A percentile compares a stretch with the other conserved stretches of the same genome.
Evolutionary conservation across 2,797 vertebrate genomes (phyloP).

Genomic region (Cuniculus paca): DNA sequence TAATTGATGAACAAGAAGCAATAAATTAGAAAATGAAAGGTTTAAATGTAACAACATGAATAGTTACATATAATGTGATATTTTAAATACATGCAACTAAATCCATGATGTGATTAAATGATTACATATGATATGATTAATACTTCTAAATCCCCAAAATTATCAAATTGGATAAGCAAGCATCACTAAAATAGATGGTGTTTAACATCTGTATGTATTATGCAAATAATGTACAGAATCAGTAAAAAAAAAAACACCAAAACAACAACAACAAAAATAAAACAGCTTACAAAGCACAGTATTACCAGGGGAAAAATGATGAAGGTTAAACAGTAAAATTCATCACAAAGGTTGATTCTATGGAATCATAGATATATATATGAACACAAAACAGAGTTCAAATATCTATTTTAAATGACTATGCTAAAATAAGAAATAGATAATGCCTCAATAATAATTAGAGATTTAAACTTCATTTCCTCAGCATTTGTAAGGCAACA

Average conservation of each 20-base stretch:
- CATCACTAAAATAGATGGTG: not conserved
- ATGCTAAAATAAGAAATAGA: not conserved
- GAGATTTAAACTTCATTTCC: not conserved
- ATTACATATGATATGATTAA: not conserved
- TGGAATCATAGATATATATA: not conserved
- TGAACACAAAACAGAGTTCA: not conserved
- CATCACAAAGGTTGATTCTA: not conserved
- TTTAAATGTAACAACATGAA: not conserved
- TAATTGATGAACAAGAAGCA: not conserved
- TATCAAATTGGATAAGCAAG: not conserved
- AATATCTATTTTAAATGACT: not conserved
- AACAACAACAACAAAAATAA: not conserved
- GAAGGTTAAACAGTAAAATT: conserved; percentile 9
- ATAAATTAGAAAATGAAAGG: not conserved
- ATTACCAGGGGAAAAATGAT: not conserved
- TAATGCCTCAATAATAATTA: not conserved
- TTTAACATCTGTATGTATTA: not conserved
- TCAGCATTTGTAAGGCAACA: not conserved
- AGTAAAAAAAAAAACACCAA: not conserved
- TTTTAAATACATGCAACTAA: too few species aligned
- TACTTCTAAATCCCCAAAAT: not conserved
- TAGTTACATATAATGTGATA: not conserved
- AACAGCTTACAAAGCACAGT: not conserved
- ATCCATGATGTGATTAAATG: not conserved
- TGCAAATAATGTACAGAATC: not conserved